Evolutionary conservation across 2,113 vertebrate species (phyloP), one percentile per base, ranked within the genome.

Genomic region (Myiagra hebetior): DNA sequence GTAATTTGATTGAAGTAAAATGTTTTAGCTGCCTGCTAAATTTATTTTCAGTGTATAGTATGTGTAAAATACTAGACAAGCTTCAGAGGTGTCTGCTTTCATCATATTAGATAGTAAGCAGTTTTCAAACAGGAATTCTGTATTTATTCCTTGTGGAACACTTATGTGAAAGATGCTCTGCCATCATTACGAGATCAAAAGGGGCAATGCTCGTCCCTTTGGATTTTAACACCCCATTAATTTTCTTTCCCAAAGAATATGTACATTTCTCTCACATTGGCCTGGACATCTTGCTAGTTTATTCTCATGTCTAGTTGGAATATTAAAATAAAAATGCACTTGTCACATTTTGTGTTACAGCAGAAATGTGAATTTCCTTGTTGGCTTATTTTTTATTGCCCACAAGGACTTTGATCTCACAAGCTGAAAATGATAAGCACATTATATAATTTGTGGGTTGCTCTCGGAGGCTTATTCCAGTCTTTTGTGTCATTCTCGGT

Each of bases 401-500:
- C 46, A 41, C 72, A 89, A 53, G 96, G 88, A 97, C 96, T 97
- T 97, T 85, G 96, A 60, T 94, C 96, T 60, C 76, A 18, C 18
- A 70, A 47, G 11, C 56, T 80, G 75, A 35, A 53, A 42, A 70
- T 7, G 84, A 92, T 94, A 91, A 88, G 64, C 90, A 9, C 0
- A 0, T 52, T 77, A 49, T 62, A 77, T 86, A 87, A 5, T 20
- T 37, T 5, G 27, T 68, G 70, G 13, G 12, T 76, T 87, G 57
- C 46, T 80, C 41, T 79, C 26, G 30, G 33, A 70, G 26, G 30
- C 47, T 91, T 60, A 70, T 41, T 73, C 21, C 31, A n/a, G 10
- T 37, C 76, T 56, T 89, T 31, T 44, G 35, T 35, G 31, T 49
- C 41, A 12, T 41, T 70, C 52, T 92, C 21, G 19, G 68, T 42